phyloP scores from a whole-genome alignment of 2,888 invertebrate species.

The Polydesmus complanatus region DNA sequence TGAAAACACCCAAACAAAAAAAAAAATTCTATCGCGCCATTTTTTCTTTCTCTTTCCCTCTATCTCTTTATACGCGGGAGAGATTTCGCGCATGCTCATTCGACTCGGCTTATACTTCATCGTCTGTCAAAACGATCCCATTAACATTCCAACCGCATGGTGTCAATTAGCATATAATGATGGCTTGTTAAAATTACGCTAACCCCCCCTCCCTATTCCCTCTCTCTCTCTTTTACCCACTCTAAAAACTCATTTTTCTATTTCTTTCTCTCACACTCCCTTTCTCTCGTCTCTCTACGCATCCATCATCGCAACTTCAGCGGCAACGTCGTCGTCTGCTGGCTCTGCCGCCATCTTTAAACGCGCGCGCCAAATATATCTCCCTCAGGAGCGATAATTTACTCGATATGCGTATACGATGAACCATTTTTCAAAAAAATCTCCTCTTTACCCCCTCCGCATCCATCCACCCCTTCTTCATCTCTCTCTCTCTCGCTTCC shows the following conservation, averaged over 20 bases:
- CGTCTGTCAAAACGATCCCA: neutral
- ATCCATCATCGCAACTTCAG: neutral
- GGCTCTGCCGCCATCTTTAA: neutral
- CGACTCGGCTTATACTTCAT: neutral
- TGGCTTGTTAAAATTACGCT: constrained; percentile 2
- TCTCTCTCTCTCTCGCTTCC: too few relatives aligned
- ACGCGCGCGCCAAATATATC: neutral
- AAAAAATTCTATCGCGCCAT: too few relatives aligned
- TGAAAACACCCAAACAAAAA: too few relatives aligned
- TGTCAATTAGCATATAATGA: constrained; percentile 10
- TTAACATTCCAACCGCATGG: constrained; percentile 6
- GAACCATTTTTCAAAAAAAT: too few relatives aligned
- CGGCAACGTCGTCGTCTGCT: too few relatives aligned
- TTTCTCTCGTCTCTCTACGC: neutral
- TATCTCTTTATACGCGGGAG: too few relatives aligned
- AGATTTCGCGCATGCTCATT: too few relatives aligned
- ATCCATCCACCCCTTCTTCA: too few relatives aligned
- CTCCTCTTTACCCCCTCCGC: too few relatives aligned
- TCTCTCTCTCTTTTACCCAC: neutral
- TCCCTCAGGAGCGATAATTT: neutral
- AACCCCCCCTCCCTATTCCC: neutral
- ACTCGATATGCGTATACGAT: neutral
- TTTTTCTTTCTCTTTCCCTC: too few relatives aligned
- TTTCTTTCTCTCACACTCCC: too few relatives aligned
- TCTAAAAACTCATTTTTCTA: too few relatives aligned